phyloP scores from a whole-genome alignment of 2,113 vertebrate genomes.

The Chaetodon trifascialis region DNA sequence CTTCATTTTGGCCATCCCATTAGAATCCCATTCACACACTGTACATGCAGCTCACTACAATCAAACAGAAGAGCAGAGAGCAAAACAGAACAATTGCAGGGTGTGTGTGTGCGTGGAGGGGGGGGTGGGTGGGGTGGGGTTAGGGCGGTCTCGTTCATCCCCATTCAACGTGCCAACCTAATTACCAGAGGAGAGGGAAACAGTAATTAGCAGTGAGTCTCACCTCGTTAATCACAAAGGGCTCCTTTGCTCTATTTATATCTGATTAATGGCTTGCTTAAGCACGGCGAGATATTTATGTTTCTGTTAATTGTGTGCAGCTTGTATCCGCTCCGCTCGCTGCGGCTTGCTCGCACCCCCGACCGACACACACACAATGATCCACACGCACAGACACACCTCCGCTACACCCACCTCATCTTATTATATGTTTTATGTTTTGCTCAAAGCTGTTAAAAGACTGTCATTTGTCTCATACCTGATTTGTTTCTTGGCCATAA shows the following conservation, averaged over 20 bases:
- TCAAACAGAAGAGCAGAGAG: slow-evolving; percentile 31
- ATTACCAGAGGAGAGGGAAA: slow-evolving; percentile 97
- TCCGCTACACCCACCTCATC: slow-evolving; percentile 62
- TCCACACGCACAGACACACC: slow-evolving; percentile 22
- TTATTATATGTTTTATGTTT: slow-evolving; percentile 63
- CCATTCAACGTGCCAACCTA: slow-evolving; percentile 95
- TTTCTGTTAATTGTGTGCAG: slow-evolving; percentile 95
- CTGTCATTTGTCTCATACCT: slow-evolving; percentile 42
- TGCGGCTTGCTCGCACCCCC: slow-evolving; percentile 83
- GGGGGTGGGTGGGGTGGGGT: slow-evolving; percentile 81
- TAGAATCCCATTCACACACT: neutral
- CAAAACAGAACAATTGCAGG: slow-evolving; percentile 43
- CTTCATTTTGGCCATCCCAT: slow-evolving; percentile 12
- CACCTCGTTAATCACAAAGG: slow-evolving; percentile 99
- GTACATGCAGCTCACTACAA: neutral
- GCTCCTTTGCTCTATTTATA: slow-evolving; percentile 98
- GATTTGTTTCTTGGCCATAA: slow-evolving; percentile 53
- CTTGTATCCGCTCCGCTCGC: slow-evolving; percentile 84
- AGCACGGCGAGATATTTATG: slow-evolving; percentile 93
- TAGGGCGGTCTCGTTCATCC: slow-evolving; percentile 91
- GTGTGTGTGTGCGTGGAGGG: neutral
- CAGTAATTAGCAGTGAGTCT: slow-evolving; percentile 98
- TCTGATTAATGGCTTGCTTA: slow-evolving; percentile 98
- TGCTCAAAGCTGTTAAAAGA: slow-evolving; percentile 64
- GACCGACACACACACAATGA: slow-evolving; percentile 35